These are phyloP conservation scores for Grapholita molesta DNA, from an alignment of 1,140 invertebrate species.

Conservation along the genomic window DNA sequence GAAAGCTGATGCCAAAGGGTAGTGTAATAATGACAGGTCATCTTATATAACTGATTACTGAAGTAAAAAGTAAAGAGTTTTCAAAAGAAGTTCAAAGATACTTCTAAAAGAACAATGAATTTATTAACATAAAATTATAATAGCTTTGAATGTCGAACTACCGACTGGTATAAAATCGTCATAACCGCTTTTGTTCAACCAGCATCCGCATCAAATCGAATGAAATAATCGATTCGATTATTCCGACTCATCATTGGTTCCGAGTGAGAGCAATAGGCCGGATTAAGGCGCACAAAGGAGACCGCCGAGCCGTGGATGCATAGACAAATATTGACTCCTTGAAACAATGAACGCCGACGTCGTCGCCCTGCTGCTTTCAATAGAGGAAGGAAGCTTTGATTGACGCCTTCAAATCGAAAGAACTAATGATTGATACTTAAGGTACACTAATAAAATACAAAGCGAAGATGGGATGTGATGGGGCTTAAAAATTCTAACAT, in stretches of 20 bases:
- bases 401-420: slow-evolving; percentile 30
- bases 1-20: no score
- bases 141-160: slow-evolving; percentile 50
- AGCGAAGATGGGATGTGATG: neutral
- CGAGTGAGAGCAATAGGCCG: slow-evolving; percentile 52
- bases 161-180: slow-evolving; percentile 36
- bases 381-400: slow-evolving; percentile 47
- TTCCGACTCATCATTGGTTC: slow-evolving; percentile 71
- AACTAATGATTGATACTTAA: slow-evolving; percentile 17
- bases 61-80: neutral
- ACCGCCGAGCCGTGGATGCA: slow-evolving; percentile 43
- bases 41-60: slow-evolving; percentile 2
- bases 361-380: slow-evolving; percentile 40
- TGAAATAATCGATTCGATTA: slow-evolving; percentile 71
- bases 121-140: slow-evolving; percentile 40
- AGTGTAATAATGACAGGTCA: neutral
- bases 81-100: slow-evolving; percentile 1
- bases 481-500: neutral
- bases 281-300: slow-evolving; percentile 63
- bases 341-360: slow-evolving; percentile 58
- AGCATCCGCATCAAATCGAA: slow-evolving; percentile 49
- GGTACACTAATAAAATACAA: neutral
- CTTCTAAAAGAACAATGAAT: slow-evolving; percentile 35
- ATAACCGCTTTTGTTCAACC: slow-evolving; percentile 44
- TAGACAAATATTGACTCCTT: slow-evolving; percentile 73